Conservation (phyloP, 2,888 invertebrate species). For the Sabellastarte sp. region DNA sequence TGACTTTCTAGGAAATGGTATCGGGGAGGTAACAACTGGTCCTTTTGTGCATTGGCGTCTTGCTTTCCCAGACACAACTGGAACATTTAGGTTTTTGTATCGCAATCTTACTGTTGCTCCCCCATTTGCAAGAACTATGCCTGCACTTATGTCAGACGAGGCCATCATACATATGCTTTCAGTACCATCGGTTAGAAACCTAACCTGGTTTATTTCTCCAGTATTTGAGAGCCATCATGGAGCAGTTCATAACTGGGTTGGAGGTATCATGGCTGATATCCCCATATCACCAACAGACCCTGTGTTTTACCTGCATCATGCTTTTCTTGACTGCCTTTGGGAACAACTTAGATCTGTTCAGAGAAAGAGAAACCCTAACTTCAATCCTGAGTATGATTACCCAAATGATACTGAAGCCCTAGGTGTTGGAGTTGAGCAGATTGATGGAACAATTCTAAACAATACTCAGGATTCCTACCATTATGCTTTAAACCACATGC, state of each 20-base stretch:
- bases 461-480: background rate
- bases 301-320: slow-evolving; percentile 53
- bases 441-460: slow-evolving; percentile 1
- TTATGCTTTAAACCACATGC: background rate
- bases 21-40: slow-evolving; percentile 47
- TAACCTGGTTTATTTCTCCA: slow-evolving; percentile 26
- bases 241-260: slow-evolving; percentile 48
- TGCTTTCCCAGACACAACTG: background rate
- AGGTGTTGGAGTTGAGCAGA: slow-evolving; percentile 6
- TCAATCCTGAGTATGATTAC: slow-evolving; percentile 3
- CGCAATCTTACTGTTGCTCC: slow-evolving; percentile 10
- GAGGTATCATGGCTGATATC: slow-evolving; percentile 50
- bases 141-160: slow-evolving; percentile 10
- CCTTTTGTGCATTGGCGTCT: slow-evolving; percentile 48
- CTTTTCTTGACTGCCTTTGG: slow-evolving; percentile 55
- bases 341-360: slow-evolving; percentile 31
- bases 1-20: slow-evolving; percentile 48
- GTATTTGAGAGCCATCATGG: slow-evolving; percentile 40
- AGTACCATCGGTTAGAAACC: slow-evolving; percentile 4
- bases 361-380: background rate
- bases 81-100: background rate
- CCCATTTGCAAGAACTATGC: background rate
- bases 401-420: slow-evolving; percentile 8
- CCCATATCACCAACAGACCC: slow-evolving; percentile 54
- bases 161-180: slow-evolving; percentile 9